phyloP scores from a whole-genome alignment of 2,113 vertebrate species.

The Cavia porcellus region DNA sequence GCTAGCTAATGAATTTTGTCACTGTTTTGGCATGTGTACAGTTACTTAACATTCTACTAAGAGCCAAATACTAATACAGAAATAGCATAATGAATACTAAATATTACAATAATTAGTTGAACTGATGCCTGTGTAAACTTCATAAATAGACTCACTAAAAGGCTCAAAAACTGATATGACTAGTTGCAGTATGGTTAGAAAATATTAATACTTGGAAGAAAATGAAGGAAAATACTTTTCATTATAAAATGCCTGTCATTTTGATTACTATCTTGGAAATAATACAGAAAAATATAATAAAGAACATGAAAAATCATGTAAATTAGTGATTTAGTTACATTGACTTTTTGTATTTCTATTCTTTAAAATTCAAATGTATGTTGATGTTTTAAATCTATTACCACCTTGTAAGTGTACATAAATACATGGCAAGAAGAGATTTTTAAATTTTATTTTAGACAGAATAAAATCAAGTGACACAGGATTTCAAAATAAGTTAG shows the following conservation, averaged over 20 bases:
- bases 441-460: no score
- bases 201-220: neutral
- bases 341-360: neutral
- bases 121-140: conserved; percentile 1
- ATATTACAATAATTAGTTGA: conserved; percentile 4
- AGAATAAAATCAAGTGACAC: no score
- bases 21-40: neutral
- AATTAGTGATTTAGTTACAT: neutral
- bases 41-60: neutral
- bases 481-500: no score
- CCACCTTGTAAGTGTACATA: neutral
- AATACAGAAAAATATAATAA: neutral
- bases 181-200: neutral
- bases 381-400: neutral
- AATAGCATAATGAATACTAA: neutral
- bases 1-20: neutral
- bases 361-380: neutral
- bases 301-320: neutral
- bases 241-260: neutral
- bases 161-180: neutral
- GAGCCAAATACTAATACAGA: neutral
- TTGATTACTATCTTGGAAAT: neutral
- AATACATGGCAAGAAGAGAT: neutral
- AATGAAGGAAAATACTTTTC: neutral
- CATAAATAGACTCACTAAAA: conserved; percentile 19